phyloP scores from a whole-genome alignment of 2,113 vertebrate genomes.

The Tachysurus fulvidraco region DNA sequence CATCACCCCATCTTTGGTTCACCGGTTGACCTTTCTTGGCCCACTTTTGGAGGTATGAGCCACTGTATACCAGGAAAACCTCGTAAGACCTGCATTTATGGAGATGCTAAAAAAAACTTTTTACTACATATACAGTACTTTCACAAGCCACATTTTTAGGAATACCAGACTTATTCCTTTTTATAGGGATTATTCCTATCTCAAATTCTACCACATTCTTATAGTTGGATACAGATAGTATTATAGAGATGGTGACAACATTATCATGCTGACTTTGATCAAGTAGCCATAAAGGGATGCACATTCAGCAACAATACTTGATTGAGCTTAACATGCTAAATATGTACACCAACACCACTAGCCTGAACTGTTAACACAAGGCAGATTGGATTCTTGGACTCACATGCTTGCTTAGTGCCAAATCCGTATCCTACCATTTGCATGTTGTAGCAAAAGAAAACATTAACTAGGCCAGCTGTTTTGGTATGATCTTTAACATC shows the following conservation, averaged over 20 bases:
- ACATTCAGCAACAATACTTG: background rate
- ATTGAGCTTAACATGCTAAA: background rate
- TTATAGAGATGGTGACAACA: background rate
- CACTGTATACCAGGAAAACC: no score
- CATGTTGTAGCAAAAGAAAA: background rate
- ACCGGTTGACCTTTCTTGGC: no score
- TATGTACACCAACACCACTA: background rate
- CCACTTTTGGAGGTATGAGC: no score
- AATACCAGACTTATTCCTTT: background rate
- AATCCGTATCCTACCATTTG: background rate
- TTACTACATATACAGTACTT: background rate
- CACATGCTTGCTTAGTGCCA: background rate
- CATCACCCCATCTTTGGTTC: no score
- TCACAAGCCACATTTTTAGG: background rate
- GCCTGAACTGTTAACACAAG: background rate
- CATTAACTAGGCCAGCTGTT: background rate
- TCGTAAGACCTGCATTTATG: no score
- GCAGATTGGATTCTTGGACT: background rate
- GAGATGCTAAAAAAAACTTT: background rate
- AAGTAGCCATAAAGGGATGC: background rate
- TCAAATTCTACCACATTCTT: background rate
- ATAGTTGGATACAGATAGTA: background rate
- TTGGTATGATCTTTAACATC: background rate
- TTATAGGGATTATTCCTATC: no score
- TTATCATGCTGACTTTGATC: background rate